Conservation (phyloP, 2,797 vertebrate species). For the Ciconia nigra region DNA sequence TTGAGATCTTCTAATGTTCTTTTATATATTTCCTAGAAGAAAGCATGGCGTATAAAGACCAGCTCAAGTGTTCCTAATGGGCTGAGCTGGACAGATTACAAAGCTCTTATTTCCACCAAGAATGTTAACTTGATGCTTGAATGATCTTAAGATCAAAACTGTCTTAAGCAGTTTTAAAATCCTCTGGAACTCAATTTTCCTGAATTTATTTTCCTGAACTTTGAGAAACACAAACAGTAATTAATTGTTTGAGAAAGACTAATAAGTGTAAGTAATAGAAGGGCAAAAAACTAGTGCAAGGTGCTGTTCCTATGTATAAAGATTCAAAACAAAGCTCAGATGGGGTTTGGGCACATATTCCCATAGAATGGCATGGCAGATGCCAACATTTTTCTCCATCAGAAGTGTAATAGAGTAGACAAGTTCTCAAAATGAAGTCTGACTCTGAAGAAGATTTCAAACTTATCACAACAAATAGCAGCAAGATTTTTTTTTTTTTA, state of each 20-base stretch:
- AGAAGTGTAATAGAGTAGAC: background rate
- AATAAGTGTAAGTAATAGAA: background rate
- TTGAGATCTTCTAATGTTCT: background rate
- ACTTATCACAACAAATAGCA: background rate
- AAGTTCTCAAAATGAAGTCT: background rate
- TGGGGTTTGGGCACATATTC: background rate
- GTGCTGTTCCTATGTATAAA: background rate
- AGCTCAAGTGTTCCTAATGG: background rate
- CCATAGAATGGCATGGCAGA: background rate
- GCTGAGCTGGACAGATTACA: background rate
- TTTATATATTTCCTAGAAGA: background rate
- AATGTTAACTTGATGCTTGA: background rate
- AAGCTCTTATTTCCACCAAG: background rate
- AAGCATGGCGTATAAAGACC: background rate
- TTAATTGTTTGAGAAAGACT: background rate
- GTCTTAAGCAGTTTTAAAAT: background rate
- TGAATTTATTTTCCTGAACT: background rate
- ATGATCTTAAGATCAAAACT: background rate
- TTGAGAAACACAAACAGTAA: background rate
- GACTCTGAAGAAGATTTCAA: background rate
- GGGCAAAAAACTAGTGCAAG: background rate
- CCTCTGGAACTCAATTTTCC: background rate
- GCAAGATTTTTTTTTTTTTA: background rate
- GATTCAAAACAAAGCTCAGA: background rate
- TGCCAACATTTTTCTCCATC: background rate